phyloP scores from a whole-genome alignment of 2,888 invertebrate species.

The Thera obeliscata region DNA sequence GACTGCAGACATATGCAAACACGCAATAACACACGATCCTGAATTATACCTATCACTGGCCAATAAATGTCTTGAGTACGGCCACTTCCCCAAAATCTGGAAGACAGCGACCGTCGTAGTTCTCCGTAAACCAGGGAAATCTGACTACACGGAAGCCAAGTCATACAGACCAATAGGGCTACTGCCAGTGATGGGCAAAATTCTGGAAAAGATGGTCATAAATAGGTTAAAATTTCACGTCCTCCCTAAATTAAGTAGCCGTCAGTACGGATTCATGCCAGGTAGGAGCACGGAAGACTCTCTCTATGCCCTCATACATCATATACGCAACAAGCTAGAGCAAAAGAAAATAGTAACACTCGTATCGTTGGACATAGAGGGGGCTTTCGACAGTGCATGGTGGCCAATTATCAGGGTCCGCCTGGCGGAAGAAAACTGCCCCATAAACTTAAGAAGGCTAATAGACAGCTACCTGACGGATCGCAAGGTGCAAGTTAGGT shows the following conservation, averaged over 20 bases:
- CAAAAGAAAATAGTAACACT: not conserved
- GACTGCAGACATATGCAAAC: constrained; percentile 26
- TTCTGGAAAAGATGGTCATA: constrained; percentile 16
- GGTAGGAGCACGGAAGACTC: not conserved
- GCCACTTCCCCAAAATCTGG: constrained; percentile 32
- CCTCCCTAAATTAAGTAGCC: constrained; percentile 2
- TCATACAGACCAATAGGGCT: constrained; percentile 38
- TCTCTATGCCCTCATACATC: not conserved
- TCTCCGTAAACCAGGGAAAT: constrained; percentile 6
- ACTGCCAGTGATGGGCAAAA: constrained; percentile 37
- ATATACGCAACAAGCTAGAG: not conserved
- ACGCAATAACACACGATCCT: constrained; percentile 31
- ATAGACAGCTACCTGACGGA: not conserved
- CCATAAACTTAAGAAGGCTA: not conserved
- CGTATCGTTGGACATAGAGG: not conserved
- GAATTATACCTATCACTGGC: constrained; percentile 10
- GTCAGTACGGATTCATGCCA: not conserved
- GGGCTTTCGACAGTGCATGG: not conserved
- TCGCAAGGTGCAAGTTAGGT: not conserved
- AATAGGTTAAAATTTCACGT: constrained; percentile 7
- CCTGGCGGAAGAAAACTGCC: not conserved
- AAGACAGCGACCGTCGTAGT: constrained; percentile 17
- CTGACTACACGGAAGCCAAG: constrained; percentile 15
- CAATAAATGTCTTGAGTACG: constrained; percentile 35
- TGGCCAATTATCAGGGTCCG: not conserved